phyloP scores from a whole-genome alignment of 2,797 vertebrate species.

The Pipistrellus pygmaeus region DNA sequence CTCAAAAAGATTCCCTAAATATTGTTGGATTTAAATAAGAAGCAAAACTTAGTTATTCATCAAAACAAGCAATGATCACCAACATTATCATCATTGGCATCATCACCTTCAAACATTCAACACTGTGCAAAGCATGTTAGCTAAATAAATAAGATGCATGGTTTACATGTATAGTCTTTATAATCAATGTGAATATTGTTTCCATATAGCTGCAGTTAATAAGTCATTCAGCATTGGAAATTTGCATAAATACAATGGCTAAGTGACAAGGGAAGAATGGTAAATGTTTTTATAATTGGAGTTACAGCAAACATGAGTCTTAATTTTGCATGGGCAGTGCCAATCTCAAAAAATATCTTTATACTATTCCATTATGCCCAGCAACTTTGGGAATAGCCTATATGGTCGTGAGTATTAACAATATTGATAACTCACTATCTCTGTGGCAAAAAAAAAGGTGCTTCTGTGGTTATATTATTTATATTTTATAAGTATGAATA shows the following conservation, averaged over 20 bases:
- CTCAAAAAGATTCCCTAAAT: slow-evolving; percentile 43
- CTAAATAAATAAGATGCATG: slow-evolving; percentile 16
- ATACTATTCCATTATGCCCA: not conserved
- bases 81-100: slow-evolving; percentile 36
- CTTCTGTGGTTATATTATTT: not conserved
- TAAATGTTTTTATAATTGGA: slow-evolving; percentile 49
- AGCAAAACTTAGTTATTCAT: slow-evolving; percentile 47
- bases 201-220: slow-evolving; percentile 15
- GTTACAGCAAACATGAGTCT: not conserved
- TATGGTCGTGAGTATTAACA: not conserved
- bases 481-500: not conserved
- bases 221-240: not conserved
- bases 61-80: slow-evolving; percentile 38
- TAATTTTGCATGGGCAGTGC: not conserved
- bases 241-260: slow-evolving; percentile 28
- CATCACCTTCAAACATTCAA: slow-evolving; percentile 38
- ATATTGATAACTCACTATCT: not conserved
- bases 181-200: slow-evolving; percentile 28
- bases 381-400: not conserved
- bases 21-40: slow-evolving; percentile 55
- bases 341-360: not conserved
- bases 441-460: not conserved
- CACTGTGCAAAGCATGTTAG: slow-evolving; percentile 7
- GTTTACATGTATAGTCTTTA: slow-evolving; percentile 4
- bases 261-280: not conserved